phyloP scores from a whole-genome alignment of 2,888 invertebrate species.

The Alsophila aescularia region DNA sequence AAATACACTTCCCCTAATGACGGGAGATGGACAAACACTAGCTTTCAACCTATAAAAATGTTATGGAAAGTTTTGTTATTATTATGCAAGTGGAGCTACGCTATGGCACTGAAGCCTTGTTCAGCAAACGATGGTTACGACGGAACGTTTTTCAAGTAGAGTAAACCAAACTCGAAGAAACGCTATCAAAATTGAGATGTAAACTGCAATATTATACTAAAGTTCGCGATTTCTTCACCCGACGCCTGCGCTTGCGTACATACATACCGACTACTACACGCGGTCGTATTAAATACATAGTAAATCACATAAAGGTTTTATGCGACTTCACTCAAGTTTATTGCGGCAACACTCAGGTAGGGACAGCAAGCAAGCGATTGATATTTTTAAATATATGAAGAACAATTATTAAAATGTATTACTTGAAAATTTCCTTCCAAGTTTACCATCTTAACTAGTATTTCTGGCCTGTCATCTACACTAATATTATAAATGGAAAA shows the following conservation, averaged over 20 bases:
- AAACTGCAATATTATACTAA: conserved; percentile 32
- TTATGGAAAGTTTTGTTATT: too few species aligned
- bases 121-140: too few species aligned
- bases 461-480: too few species aligned
- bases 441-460: too few species aligned
- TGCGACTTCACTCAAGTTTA: conserved; percentile 73
- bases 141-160: not conserved
- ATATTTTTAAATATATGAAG: not conserved
- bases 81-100: too few species aligned
- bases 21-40: too few species aligned
- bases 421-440: too few species aligned
- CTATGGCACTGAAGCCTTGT: too few species aligned
- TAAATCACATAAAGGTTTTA: conserved; percentile 79
- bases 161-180: conserved; percentile 18
- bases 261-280: conserved; percentile 44
- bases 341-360: conserved; percentile 47
- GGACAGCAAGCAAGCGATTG: conserved; percentile 2
- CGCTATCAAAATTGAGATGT: conserved; percentile 37
- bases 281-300: conserved; percentile 75
- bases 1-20: too few species aligned
- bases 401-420: too few species aligned
- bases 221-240: conserved; percentile 28
- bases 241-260: conserved; percentile 18
- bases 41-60: too few species aligned
- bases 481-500: too few species aligned